Conservation (phyloP, 2,113 vertebrate genomes). For the Antigone vipio region DNA sequence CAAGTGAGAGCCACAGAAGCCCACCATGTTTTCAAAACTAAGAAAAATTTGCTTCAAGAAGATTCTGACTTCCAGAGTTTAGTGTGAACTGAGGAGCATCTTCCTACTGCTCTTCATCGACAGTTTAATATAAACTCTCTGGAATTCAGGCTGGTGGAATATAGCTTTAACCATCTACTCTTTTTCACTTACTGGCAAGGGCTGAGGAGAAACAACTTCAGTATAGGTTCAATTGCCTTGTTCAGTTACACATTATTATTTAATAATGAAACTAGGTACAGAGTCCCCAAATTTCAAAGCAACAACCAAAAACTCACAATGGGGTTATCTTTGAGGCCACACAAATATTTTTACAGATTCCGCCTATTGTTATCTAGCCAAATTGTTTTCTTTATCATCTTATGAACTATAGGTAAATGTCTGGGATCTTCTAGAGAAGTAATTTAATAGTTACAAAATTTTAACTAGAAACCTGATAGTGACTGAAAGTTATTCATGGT, state of each 20-base stretch:
- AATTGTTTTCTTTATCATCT: neutral
- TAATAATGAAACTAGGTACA: neutral
- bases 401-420: neutral
- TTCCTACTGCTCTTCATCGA: neutral
- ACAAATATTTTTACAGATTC: neutral
- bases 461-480: neutral
- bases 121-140: accelerated
- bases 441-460: neutral
- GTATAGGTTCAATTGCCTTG: neutral
- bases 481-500: neutral
- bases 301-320: neutral
- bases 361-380: neutral
- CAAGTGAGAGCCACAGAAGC: neutral
- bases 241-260: neutral
- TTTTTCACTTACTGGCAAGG: accelerated
- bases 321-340: neutral
- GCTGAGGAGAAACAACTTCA: neutral
- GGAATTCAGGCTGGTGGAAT: accelerated
- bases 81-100: neutral
- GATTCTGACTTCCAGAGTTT: neutral
- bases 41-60: neutral
- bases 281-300: neutral
- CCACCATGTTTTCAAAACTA: neutral
- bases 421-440: neutral
- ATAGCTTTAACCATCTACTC: neutral